phyloP scores from a whole-genome alignment of 2,797 vertebrate genomes.

The Sebastes melanostomus region DNA sequence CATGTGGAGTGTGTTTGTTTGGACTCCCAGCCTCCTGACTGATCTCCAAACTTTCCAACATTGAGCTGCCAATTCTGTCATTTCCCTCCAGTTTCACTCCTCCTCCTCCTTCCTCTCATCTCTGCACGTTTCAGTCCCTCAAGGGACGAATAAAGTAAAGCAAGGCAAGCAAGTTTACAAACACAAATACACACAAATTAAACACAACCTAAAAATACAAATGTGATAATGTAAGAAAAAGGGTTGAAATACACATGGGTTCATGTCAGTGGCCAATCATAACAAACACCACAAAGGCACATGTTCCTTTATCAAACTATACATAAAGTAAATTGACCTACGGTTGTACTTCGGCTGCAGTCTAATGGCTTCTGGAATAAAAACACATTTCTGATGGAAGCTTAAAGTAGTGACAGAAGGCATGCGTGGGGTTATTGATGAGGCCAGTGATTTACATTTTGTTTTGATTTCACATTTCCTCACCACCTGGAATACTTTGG shows the following conservation, averaged over 20 bases:
- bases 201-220: not conserved
- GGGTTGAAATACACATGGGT: no score
- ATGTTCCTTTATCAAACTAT: not conserved
- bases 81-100: not conserved
- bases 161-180: not conserved
- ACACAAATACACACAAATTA: not conserved
- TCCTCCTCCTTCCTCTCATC: not conserved
- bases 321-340: not conserved
- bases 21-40: not conserved
- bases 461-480: not conserved
- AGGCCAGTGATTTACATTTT: not conserved
- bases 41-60: not conserved
- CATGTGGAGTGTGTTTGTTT: no score
- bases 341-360: not conserved
- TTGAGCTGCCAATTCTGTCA: not conserved
- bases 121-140: not conserved
- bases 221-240: not conserved
- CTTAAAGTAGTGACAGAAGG: not conserved
- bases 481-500: not conserved
- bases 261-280: no score
- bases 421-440: not conserved
- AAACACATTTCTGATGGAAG: no score
- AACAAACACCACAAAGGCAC: not conserved
- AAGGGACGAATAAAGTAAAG: not conserved
- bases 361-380: not conserved